Conservation (phyloP, 2,797 vertebrate genomes). For the Rousettus madagascariensis region DNA sequence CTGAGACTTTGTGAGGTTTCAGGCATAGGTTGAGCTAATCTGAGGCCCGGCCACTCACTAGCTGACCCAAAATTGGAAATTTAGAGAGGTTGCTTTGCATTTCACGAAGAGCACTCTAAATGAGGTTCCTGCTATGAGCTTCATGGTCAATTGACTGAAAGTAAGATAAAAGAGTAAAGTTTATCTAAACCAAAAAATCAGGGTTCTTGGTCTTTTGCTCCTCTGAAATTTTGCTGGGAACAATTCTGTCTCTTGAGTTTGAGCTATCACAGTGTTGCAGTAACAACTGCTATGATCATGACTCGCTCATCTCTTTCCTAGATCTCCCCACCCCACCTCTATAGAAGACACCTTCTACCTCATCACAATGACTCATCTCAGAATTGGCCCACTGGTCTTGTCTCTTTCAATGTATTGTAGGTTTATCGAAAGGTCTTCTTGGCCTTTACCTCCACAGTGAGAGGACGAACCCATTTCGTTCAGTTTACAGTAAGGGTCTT, state of each 20-base stretch:
- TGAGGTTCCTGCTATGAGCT: not conserved
- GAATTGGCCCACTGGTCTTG: not conserved
- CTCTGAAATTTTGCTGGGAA: not conserved
- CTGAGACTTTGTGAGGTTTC: not conserved
- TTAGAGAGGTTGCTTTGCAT: not conserved
- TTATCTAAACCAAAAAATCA: not conserved
- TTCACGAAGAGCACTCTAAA: not conserved
- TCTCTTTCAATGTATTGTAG: not conserved
- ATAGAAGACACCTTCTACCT: too few relatives aligned
- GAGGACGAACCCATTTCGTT: not conserved
- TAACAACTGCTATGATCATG: not conserved
- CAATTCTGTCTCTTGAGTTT: not conserved
- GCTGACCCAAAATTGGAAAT: not conserved
- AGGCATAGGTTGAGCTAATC: not conserved
- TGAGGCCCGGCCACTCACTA: not conserved
- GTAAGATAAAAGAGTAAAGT: not conserved
- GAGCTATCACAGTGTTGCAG: accelerated
- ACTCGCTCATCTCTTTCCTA: not conserved
- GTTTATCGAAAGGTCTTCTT: not conserved
- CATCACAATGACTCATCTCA: not conserved
- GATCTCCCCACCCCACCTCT: accelerated
- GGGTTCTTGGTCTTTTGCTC: not conserved
- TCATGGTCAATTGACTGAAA: not conserved
- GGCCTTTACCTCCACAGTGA: not conserved
- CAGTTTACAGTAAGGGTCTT: not conserved